Evolutionary conservation across 1,140 invertebrate species (phyloP), one percentile per base, ranked within the genome.

Genomic region (Atta texana): DNA sequence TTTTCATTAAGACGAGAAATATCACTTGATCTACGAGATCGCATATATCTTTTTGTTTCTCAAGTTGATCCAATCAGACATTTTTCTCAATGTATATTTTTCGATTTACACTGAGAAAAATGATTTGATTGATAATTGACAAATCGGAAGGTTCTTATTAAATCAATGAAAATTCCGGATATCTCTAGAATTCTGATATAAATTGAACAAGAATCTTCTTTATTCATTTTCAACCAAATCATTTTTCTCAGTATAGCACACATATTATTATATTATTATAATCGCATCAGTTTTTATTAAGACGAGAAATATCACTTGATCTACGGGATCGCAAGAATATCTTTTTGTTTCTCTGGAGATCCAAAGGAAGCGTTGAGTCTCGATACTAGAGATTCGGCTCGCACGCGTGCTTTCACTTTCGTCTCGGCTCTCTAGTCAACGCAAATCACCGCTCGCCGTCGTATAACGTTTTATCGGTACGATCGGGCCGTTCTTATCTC

Each of bases 351-450:
- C 10, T 63, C 59, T 2, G 49, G 7, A 16, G 34, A 59, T 24
- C n/a, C 28, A 16, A 51, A 16, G 31, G 16, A 21, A 24, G 63
- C 16, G n/a, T 55, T 1, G 4, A 21, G 28, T 31, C 34, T 12
- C 21, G 21, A 16, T 72, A 16, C 24, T 24, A 44, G 21, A 24
- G 28, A 81, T 74, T 75, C 57, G 39, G 21, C 28, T 12, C 49
- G 80, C 61, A 71, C 18, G 39, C 51, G 31, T 51, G 69, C 80
- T 84, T 84, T 84, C 80, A 84, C 80, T 84, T 84, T 84, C 80
- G 55, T 84, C 78, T 49, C 8, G 39, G 55, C 69, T 74, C 55
- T 31, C 39, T 74, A n/a, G 39, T 28, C 34, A 69, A 75, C 24
- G 28, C 44, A 49, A 21, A 63, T 59, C 39, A 16, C 14, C 44